These are phyloP conservation scores for Poliocrania exsul DNA, from an alignment of 2,797 vertebrate species.

Conservation along the genomic window DNA sequence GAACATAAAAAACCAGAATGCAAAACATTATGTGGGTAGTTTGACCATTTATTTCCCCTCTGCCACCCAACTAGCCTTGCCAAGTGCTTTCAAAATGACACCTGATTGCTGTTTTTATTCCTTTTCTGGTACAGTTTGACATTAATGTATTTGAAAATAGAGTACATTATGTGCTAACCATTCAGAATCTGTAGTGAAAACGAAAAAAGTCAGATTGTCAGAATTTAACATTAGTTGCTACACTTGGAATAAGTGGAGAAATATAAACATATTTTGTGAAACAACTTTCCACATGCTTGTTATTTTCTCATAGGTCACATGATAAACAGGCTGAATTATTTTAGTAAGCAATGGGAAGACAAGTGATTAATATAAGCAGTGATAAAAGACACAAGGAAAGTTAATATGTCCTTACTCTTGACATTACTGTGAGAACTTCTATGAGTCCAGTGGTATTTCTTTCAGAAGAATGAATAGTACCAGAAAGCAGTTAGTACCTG, in stretches of 20 bases:
- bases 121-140: not conserved
- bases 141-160: not conserved
- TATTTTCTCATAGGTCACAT: not conserved
- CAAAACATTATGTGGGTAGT: not conserved
- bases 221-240: not conserved
- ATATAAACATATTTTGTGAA: not conserved
- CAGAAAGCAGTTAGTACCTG: not conserved
- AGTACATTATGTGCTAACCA: not conserved
- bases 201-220: not conserved
- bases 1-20: not conserved
- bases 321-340: not conserved
- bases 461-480: not conserved
- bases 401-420: not conserved
- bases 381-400: not conserved
- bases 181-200: not conserved
- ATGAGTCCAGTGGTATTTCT: not conserved
- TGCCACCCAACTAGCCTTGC: not conserved
- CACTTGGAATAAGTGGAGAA: not conserved
- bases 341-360: not conserved
- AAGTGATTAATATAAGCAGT: not conserved
- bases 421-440: not conserved
- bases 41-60: not conserved
- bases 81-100: not conserved
- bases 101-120: not conserved
- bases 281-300: fast-evolving